These are phyloP conservation scores for Toxostoma redivivum DNA, from an alignment of 2,113 vertebrate genomes.

Conservation along the genomic window DNA sequence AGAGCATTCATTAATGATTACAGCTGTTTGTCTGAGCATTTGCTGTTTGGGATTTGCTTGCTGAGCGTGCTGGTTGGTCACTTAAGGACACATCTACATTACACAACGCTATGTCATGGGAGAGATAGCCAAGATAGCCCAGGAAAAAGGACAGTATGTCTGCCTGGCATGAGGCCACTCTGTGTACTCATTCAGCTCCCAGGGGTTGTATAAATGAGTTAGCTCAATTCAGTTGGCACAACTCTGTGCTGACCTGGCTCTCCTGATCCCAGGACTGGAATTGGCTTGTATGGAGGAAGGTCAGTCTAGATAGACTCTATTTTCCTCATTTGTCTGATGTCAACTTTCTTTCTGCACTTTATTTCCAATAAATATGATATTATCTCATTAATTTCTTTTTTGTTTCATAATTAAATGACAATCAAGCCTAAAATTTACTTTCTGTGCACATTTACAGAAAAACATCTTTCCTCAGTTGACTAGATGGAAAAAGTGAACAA, in stretches of 20 bases:
- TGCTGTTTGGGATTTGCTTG: background rate
- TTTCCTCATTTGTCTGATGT: background rate
- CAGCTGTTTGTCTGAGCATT: background rate
- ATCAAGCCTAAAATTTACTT: background rate
- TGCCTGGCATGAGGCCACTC: background rate
- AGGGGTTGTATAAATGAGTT: slow-evolving; percentile 9
- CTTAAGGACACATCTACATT: background rate
- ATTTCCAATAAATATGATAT: background rate
- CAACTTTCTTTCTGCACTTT: background rate
- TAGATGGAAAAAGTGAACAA: background rate
- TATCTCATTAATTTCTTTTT: background rate
- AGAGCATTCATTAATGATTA: background rate
- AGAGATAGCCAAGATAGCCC: slow-evolving; percentile 15
- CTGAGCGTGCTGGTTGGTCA: background rate
- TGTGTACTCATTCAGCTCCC: background rate
- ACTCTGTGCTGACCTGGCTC: background rate
- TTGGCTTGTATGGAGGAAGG: background rate
- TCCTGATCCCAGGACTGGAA: background rate
- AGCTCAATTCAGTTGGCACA: background rate
- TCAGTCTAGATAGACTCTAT: background rate
- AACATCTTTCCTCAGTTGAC: background rate
- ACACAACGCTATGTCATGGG: background rate
- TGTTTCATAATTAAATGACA: background rate
- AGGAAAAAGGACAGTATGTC: slow-evolving; percentile 30
- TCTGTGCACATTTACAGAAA: background rate